Base-by-base conservation (phyloP, 1,140 invertebrate genomes). In the Oedothorax gibbosus region DNA sequence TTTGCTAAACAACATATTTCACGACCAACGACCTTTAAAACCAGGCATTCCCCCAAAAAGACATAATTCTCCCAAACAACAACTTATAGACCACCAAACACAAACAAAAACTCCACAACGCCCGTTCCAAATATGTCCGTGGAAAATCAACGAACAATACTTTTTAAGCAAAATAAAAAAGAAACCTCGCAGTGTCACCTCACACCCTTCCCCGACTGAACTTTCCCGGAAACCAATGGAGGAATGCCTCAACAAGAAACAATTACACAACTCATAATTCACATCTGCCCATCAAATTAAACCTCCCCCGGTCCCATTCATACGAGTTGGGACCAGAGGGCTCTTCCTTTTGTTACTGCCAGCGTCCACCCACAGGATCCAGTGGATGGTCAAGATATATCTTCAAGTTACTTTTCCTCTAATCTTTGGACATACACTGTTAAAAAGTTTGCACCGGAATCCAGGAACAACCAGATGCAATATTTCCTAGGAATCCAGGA, bases 231-330 rank as follows among this genome's bases (percentile, higher is more conserved):
- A 73, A 12, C 68, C 49, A 51, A 69, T 50, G 18, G 53, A 20
- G 18, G 49, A 69, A 51, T 50, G 68, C 68, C 49, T 69, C 12
- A 69, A 73, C 54, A 73, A 73, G 71, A 73, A 73, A 73, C 71
- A 73, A 73, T 73, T 73, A 57, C 35, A 73, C 71, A 73, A 57
- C 71, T 73, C 71, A 73, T 73, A 73, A 73, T 54, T 73, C 71
- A 73, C 71, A 57, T 14, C 8, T 12, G 9, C 18, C 49, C 18
- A 71, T 51, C 7, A 35, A 21, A 12, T 12, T 20, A 35, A 35
- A 50, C 49, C 68, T 50, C 18, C 35, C 68, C 68, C 68, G 53
- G 49, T 69, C 14, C 50, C 53, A 69, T 50, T 53, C 68, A 69
- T 15, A 15, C 10, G 14, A 69, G 35, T 35, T 51, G 15, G n/a